Evolutionary conservation across 1,140 invertebrate species (phyloP).

Genomic region (Drosophila pectinifera): DNA sequence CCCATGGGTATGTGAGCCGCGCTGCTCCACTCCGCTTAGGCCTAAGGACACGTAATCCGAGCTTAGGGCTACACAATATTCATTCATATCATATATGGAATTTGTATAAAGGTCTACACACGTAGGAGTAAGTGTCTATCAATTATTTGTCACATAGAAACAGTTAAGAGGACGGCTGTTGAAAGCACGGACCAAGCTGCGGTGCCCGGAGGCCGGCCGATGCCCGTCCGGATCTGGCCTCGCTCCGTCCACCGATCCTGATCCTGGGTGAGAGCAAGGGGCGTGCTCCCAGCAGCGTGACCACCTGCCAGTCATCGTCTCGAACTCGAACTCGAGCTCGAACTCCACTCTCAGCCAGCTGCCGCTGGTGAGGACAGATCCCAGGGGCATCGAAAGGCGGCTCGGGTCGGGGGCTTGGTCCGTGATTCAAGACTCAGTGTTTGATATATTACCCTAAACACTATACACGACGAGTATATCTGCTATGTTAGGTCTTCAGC

Average conservation of each 20-base stretch:
- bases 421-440: slow-evolving; percentile 51
- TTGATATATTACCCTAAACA: slow-evolving; percentile 26
- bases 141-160: slow-evolving; percentile 84
- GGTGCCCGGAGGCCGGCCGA: slow-evolving; percentile 5
- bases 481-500: slow-evolving; percentile 21
- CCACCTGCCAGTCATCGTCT: neutral
- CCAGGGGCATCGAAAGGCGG: slow-evolving; percentile 13
- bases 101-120: slow-evolving; percentile 43
- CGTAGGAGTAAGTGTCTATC: slow-evolving; percentile 29
- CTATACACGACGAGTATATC: slow-evolving; percentile 5
- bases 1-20: too few species aligned
- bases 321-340: neutral
- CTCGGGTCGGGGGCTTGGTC: slow-evolving; percentile 34
- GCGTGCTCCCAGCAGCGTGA: slow-evolving; percentile 20
- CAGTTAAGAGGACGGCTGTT: slow-evolving; percentile 79
- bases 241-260: neutral
- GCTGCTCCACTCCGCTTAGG: too few species aligned
- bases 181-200: slow-evolving; percentile 64
- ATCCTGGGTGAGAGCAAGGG: slow-evolving; percentile 20
- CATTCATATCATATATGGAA: slow-evolving; percentile 56
- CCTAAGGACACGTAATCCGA: slow-evolving; percentile 38
- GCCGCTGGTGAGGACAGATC: slow-evolving; percentile 29
- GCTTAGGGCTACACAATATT: slow-evolving; percentile 28
- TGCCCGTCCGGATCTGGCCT: slow-evolving; percentile 2
- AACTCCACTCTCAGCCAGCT: slow-evolving; percentile 3